phyloP scores from a whole-genome alignment of 2,888 invertebrate species.

The Cerceris ruficornis region DNA sequence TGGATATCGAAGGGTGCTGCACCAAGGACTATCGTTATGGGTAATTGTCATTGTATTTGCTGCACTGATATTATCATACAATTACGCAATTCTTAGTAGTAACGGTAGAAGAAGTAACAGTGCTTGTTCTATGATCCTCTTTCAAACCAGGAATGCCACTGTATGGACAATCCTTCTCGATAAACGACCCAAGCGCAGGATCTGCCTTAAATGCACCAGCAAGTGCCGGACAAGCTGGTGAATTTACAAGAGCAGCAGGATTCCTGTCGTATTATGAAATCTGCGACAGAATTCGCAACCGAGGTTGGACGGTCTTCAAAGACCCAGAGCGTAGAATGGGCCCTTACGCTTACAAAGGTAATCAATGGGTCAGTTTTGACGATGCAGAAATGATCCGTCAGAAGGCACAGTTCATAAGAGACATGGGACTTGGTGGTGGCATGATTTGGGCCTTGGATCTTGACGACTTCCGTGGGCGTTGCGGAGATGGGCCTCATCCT shows the following conservation, averaged over 20 bases:
- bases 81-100: too few species aligned
- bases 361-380: conserved; percentile 96
- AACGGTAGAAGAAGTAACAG: too few species aligned
- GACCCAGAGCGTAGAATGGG: conserved; percentile 91
- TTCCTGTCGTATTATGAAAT: conserved; percentile 96
- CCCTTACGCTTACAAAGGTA: conserved; percentile 92
- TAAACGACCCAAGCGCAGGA: conserved; percentile 77
- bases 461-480: conserved; percentile 90
- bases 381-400: conserved; percentile 90
- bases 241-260: conserved; percentile 92
- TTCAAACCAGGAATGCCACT: conserved; percentile 86
- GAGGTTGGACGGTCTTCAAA: conserved; percentile 91
- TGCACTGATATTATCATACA: too few species aligned
- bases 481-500: conserved; percentile 91
- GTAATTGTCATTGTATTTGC: conserved; percentile 73
- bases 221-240: conserved; percentile 91
- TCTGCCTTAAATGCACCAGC: conserved; percentile 89
- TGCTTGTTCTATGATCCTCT: neutral
- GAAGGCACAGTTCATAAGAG: conserved; percentile 91
- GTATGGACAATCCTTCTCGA: conserved; percentile 93
- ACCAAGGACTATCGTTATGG: conserved; percentile 91
- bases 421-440: conserved; percentile 91
- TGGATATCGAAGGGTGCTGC: conserved; percentile 94
- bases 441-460: conserved; percentile 96
- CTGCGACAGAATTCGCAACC: conserved; percentile 90